Base-by-base conservation (phyloP, 2,797 vertebrate species). In the Toxotes lorentzi region DNA sequence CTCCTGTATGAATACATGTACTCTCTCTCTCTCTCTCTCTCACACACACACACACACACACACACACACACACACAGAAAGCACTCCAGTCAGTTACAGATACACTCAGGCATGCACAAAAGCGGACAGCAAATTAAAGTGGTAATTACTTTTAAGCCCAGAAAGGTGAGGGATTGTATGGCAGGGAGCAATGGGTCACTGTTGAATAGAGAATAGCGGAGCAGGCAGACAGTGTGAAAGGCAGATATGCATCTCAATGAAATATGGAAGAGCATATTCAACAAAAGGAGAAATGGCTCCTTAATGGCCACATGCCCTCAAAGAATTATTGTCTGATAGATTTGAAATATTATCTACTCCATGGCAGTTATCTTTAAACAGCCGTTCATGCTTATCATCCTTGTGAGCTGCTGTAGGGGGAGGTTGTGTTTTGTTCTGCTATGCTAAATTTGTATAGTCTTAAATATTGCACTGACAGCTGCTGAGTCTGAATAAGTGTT, bases 61-160 rank as follows among this genome's bases (percentile, higher is more conserved):
- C 61, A 63, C 64, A 75, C 50, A 58, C 73, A 79, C 79, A 82
- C 73, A 73, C 78, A 59, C 38, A 48, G 66, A 30, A 57, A 82
- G 79, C 85, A 85, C 83, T 88, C 77, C 86, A 88, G 86, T 84
- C 87, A 80, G 92, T 83, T 83, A 86, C 85, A 89, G 78, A 92
- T 90, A 93, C 85, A 92, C 90, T 92, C 91, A 86, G 86, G 84
- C 88, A 81, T 91, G 90, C 90, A 91, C 91, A 94, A 93, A 92
- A 92, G 93, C 91, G 73, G 92, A 93, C 90, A 92, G 93, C 92
- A 94, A 95, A 95, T 96, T 94, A 95, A 94, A 94, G 93, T 90
- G 92, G 93, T 95, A 96, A 96, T 96, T 95, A 95, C 93, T 94
- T 94, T 94, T 93, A 92, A 94, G 91, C 90, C 86, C 82, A 81